A percentile compares a stretch with the other conserved stretches of the same genome.
Conservation (phyloP, 2,797 vertebrate species). For the Lates japonicus region DNA sequence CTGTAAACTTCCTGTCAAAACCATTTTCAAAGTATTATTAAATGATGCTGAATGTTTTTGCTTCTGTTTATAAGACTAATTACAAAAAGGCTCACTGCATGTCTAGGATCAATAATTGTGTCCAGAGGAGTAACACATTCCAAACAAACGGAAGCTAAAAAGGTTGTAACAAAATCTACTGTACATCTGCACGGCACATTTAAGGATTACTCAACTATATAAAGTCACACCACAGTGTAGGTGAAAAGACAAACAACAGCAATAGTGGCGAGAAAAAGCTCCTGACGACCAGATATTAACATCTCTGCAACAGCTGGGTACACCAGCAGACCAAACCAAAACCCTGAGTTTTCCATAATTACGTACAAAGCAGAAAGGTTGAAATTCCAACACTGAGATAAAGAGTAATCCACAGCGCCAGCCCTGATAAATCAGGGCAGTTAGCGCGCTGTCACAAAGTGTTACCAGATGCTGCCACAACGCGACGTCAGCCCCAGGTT, state of each 20-base stretch:
- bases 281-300: conserved; percentile 66
- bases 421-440: conserved; percentile 77
- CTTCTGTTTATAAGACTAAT: conserved; percentile 30
- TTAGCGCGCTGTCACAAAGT: conserved; percentile 79
- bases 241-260: conserved; percentile 80
- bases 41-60: not conserved
- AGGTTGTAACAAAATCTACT: conserved; percentile 50
- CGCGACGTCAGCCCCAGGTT: conserved; percentile 63
- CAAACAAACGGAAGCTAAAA: conserved; percentile 42
- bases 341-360: conserved; percentile 66
- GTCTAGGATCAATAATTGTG: conserved; percentile 20
- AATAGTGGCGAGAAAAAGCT: conserved; percentile 66
- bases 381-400: conserved; percentile 76
- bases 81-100: not conserved
- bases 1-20: too few relatives aligned
- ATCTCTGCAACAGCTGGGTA: conserved; percentile 64
- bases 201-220: conserved; percentile 73
- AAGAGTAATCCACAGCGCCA: conserved; percentile 64
- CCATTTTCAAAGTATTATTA: not conserved
- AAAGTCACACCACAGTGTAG: conserved; percentile 68
- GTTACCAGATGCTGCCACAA: conserved; percentile 78
- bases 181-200: conserved; percentile 82
- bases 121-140: conserved; percentile 4
- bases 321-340: conserved; percentile 56
- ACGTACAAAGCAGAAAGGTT: conserved; percentile 65